Conservation (phyloP, 2,888 invertebrate genomes). For the Clepsis dumicolana region DNA sequence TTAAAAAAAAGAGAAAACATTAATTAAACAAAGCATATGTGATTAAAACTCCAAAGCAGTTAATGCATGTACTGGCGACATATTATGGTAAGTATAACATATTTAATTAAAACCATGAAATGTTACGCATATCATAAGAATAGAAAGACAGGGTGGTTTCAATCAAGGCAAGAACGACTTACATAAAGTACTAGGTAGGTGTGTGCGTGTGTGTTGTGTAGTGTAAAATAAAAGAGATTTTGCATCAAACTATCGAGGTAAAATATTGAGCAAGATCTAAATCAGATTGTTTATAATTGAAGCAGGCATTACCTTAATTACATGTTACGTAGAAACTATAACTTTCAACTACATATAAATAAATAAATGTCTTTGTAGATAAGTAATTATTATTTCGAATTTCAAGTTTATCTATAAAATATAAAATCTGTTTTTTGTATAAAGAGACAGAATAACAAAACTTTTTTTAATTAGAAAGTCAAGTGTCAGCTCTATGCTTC, state of each 20-base stretch:
- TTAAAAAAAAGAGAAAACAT: neutral
- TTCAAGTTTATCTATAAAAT: neutral
- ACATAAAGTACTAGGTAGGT: slow-evolving; percentile 40
- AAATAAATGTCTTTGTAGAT: neutral
- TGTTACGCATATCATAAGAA: slow-evolving; percentile 43
- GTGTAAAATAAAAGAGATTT: neutral
- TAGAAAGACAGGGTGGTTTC: slow-evolving; percentile 72
- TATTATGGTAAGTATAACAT: slow-evolving; percentile 34
- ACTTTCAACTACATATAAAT: neutral
- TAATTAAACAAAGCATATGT: slow-evolving; percentile 19
- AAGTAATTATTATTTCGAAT: neutral
- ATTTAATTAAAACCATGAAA: slow-evolving; percentile 41
- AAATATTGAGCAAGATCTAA: slow-evolving; percentile 16
- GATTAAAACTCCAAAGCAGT: slow-evolving; percentile 18
- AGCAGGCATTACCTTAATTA: slow-evolving; percentile 11
- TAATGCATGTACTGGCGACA: slow-evolving; percentile 48
- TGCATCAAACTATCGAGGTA: slow-evolving; percentile 9
- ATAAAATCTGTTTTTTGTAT: neutral
- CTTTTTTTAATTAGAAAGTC: slow-evolving; percentile 12
- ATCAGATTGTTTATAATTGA: neutral
- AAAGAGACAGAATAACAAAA: neutral
- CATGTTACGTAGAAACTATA: neutral
- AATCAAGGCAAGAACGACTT: slow-evolving; percentile 43
- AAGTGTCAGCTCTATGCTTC: slow-evolving; percentile 16
- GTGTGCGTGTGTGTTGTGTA: slow-evolving; percentile 28